Evolutionary conservation across 1,140 invertebrate species (phyloP).

Genomic region (Drosophila rhopaloa): DNA sequence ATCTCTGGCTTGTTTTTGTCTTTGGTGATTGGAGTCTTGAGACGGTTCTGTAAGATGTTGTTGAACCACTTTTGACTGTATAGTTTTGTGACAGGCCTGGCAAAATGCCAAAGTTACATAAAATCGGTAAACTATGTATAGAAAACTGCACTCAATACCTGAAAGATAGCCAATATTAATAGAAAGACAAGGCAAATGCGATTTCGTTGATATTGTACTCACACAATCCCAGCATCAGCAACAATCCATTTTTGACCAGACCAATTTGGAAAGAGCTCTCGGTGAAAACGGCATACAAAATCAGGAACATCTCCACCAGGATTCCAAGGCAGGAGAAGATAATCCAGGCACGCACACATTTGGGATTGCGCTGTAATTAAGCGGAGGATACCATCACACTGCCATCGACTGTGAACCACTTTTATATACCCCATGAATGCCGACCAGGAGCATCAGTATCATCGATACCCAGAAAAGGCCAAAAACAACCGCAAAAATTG

Average conservation of each 20-base stretch:
- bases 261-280: constrained; percentile 29
- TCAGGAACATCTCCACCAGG: constrained; percentile 33
- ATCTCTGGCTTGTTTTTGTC: neutral
- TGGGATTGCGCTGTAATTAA: constrained; percentile 34
- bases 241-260: constrained; percentile 29
- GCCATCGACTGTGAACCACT: neutral
- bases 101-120: constrained; percentile 27
- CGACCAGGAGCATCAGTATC: constrained; percentile 49
- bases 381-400: neutral
- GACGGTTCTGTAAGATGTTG: neutral
- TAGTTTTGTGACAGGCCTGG: neutral
- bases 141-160: constrained; percentile 57
- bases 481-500: constrained; percentile 50
- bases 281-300: constrained; percentile 48
- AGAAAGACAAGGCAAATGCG: neutral
- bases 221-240: constrained; percentile 38
- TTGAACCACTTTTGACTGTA: neutral
- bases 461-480: constrained; percentile 57
- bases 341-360: constrained; percentile 51
- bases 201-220: neutral
- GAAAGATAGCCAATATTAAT: neutral
- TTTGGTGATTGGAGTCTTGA: neutral
- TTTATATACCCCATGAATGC: constrained; percentile 55
- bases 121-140: constrained; percentile 51
- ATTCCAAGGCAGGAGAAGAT: constrained; percentile 56